Evolutionary conservation across 2,888 invertebrate species (phyloP).

Genomic region (Cenopis cana): DNA sequence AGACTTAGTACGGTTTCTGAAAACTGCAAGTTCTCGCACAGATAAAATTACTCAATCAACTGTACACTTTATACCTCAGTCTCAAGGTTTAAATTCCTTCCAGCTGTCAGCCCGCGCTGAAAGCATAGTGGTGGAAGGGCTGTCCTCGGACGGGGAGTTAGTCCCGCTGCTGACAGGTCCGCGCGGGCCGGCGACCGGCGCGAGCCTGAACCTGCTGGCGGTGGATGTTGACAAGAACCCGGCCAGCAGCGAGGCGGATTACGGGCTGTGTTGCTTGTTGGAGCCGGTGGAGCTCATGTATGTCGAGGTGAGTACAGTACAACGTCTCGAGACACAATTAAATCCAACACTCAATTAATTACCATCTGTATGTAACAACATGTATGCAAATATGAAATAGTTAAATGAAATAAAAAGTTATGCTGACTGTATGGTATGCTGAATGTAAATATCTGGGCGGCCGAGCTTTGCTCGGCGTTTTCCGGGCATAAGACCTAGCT

Average conservation of each 20-base stretch:
- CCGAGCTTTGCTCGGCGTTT: too few relatives aligned
- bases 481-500: too few relatives aligned
- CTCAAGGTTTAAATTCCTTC: too few relatives aligned
- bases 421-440: too few relatives aligned
- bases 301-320: conserved; percentile 86
- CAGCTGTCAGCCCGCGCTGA: conserved; percentile 85
- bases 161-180: conserved; percentile 87
- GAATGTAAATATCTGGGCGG: too few relatives aligned
- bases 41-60: background rate
- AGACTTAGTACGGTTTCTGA: too few relatives aligned
- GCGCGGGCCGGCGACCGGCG: conserved; percentile 82
- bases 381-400: too few relatives aligned
- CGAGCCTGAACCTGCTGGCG: conserved; percentile 90
- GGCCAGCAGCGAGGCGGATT: conserved; percentile 86
- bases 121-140: conserved; percentile 90
- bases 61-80: background rate
- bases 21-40: background rate
- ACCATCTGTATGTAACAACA: too few relatives aligned
- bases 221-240: conserved; percentile 91
- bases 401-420: too few relatives aligned
- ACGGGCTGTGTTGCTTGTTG: conserved; percentile 87
- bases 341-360: too few relatives aligned
- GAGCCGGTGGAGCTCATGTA: conserved; percentile 92
- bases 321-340: too few relatives aligned
- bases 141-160: conserved; percentile 89